Base-by-base conservation (phyloP, 2,797 vertebrate species). In the Sphaeramia orbicularis region DNA sequence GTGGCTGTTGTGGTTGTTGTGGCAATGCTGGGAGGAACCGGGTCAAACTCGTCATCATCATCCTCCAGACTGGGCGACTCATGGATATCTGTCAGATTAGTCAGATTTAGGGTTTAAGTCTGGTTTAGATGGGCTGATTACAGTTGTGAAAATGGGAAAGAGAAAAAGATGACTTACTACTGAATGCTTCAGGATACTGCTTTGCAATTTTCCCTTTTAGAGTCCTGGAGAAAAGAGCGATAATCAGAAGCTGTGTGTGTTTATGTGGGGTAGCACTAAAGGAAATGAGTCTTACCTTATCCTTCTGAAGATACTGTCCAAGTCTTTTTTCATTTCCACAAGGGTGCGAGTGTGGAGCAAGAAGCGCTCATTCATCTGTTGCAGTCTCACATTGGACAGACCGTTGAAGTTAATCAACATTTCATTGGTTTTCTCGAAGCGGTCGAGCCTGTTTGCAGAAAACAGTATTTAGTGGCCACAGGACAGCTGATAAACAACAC, bases 331-430 rank as follows among this genome's bases (percentile, higher is more conserved):
- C 97, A 99, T 98, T 65, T 99, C 98, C 62, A 96, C 94, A 53
- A 99, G 92, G 0, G 95, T 97, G 37, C 95, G 90, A 0, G 96
- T 99, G 87, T 99, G 98, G 62, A 96, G 95, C 56, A 95, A 60
- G 85, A 99, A 99, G 12, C 95, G 95, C 56, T 99, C 98, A 0
- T 89, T 97, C 97, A 99, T 99, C 90, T 99, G 97, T 79, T 98
- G 96, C 80, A 99, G 93, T 36, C 98, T 93, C 10, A 96, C 92
- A 0, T 91, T 96, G 0, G 98, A 99, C 68, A 99, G 91, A 50
- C 95, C 96, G 52, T 99, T 99, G 79, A 99, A 99, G 85, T 99
- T 99, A 57, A 99, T 95, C 32, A 99, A 92, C 98, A 99, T 99
- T 90, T 99, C 97, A 0, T 99, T 99, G 42, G 98, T 99, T 88